These are phyloP conservation scores for Pseudococcus longispinus DNA, from an alignment of 2,888 invertebrate genomes.

Conservation along the genomic window DNA sequence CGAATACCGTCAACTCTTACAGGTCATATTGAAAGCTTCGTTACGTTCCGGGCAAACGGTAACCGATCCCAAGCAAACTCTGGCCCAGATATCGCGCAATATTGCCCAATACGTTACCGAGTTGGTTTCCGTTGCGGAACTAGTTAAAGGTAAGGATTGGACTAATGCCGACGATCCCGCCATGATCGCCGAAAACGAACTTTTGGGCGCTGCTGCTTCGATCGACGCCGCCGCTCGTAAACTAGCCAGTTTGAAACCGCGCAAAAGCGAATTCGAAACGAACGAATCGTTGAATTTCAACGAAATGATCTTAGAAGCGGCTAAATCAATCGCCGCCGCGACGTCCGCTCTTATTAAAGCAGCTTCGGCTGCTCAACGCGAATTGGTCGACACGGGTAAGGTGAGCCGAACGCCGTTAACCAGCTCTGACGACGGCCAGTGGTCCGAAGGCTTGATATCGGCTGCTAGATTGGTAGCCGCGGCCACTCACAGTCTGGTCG, in stretches of 20 bases:
- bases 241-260: conserved; percentile 86
- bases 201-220: conserved; percentile 90
- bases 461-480: conserved; percentile 96
- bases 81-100: conserved; percentile 82
- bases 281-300: conserved; percentile 97
- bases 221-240: conserved; percentile 98
- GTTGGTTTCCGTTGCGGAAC: conserved; percentile 87
- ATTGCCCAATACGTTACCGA: conserved; percentile 94
- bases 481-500: conserved; percentile 95
- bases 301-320: conserved; percentile 98
- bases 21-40: conserved; percentile 73
- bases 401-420: conserved; percentile 80
- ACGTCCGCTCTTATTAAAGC: conserved; percentile 96
- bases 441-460: conserved; percentile 96
- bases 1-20: conserved; percentile 84
- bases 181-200: conserved; percentile 97
- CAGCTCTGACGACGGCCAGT: conserved; percentile 94
- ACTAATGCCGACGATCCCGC: conserved; percentile 88
- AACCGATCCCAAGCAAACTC: conserved; percentile 74
- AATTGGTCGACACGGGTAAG: conserved; percentile 89
- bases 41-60: conserved; percentile 71
- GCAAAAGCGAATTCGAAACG: conserved; percentile 82
- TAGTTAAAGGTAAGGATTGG: conserved; percentile 76
- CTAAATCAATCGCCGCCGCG: conserved; percentile 95
- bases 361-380: conserved; percentile 95